phyloP scores from a whole-genome alignment of 2,797 vertebrate species.

The Anguilla pacifica region DNA sequence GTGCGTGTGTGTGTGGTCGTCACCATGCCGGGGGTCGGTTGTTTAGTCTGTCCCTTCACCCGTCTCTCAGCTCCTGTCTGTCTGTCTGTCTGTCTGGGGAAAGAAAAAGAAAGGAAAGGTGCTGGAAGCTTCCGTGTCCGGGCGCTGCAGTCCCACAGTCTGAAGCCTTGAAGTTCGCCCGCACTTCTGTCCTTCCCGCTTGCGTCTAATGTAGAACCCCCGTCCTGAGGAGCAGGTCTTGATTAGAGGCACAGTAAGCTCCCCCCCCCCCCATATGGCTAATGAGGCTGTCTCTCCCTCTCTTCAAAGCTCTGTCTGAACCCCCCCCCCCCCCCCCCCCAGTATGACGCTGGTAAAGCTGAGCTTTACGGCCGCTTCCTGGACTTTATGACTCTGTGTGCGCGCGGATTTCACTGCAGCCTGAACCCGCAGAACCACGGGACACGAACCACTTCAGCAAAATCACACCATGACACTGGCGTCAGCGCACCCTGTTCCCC shows the following conservation, averaged over 20 bases:
- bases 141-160: not conserved
- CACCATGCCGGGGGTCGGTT: not conserved
- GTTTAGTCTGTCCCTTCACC: not conserved
- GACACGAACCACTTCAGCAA: not conserved
- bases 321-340: slow-evolving; percentile 8
- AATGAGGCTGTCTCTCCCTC: not conserved
- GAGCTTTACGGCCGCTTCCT: not conserved
- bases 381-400: not conserved
- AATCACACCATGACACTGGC: not conserved
- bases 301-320: not conserved
- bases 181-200: not conserved
- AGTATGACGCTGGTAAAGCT: not conserved
- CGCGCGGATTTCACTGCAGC: not conserved
- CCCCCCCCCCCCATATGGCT: not conserved
- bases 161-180: not conserved
- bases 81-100: not conserved
- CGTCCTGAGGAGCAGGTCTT: not conserved
- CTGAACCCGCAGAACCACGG: not conserved
- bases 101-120: too few species aligned
- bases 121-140: not conserved
- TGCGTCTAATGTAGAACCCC: not conserved
- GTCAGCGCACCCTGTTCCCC: not conserved
- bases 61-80: not conserved
- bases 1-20: not conserved
- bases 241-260: not conserved